Evolutionary conservation across 2,797 vertebrate species (phyloP).

Genomic region (Nannoperca australis): DNA sequence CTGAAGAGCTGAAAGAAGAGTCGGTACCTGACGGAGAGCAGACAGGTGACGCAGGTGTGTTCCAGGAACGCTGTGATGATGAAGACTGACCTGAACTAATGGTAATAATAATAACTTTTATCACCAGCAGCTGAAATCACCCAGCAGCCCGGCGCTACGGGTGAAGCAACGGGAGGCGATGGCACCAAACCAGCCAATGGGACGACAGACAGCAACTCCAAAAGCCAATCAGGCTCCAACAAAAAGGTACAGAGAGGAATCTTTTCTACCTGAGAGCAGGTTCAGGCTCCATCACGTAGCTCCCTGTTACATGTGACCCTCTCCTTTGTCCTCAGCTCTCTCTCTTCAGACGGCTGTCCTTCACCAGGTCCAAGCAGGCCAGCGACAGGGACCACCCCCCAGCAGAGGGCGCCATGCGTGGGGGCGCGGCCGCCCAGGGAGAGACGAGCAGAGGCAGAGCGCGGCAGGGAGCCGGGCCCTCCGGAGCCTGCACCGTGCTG

Average conservation of each 20-base stretch:
- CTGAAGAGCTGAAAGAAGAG: conserved; percentile 54
- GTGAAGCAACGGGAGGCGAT: conserved; percentile 7
- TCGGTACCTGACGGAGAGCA: conserved; percentile 44
- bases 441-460: conserved; percentile 57
- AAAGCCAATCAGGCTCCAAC: conserved; percentile 67
- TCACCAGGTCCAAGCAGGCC: conserved; percentile 64
- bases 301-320: not conserved
- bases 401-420: not conserved
- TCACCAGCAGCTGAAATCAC: conserved; percentile 46
- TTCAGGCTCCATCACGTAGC: not conserved
- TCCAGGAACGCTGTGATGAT: not conserved
- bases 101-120: not conserved
- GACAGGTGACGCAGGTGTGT: conserved; percentile 43
- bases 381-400: conserved; percentile 32
- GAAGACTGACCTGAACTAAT: not conserved
- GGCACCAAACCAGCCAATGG: conserved; percentile 60
- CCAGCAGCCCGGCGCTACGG: conserved; percentile 18
- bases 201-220: conserved; percentile 50
- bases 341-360: conserved; percentile 88
- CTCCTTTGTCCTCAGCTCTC: conserved; percentile 83
- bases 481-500: conserved; percentile 88
- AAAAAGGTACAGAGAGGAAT: conserved; percentile 84
- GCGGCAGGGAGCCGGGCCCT: too few relatives aligned
- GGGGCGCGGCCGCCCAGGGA: conserved; percentile 15
- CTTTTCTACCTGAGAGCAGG: too few relatives aligned